Base-by-base conservation (phyloP, 2,113 vertebrate genomes). In the Prinia subflava region DNA sequence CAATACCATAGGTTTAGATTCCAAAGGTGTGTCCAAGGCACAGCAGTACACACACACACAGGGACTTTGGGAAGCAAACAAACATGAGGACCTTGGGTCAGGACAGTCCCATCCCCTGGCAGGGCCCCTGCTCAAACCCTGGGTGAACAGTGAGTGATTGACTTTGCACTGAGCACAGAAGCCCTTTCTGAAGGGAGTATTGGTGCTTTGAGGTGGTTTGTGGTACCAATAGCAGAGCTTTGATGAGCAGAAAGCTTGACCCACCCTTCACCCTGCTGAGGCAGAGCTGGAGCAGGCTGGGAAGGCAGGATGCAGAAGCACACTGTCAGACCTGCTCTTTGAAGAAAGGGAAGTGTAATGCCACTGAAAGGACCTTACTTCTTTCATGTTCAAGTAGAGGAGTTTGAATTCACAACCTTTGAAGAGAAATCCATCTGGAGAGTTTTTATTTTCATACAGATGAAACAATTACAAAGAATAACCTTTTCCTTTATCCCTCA, bases 1-100 rank as follows among this genome's bases (percentile, higher is more conserved):
- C 39, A 79, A 20, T 33, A 42, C 19, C 19, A 18, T 11, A n/a
- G 12, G 7, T 64, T 60, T 53, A 42, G 42, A 25, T 31, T 81
- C 71, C 23, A 2, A 91, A 67, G 7, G 5, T 17, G 5, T 50
- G 10, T 44, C 42, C 41, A 70, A 69, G 57, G 62, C 33, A 42
- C 20, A n/a, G 31, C 62, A 88, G 33, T 3, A 3, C 3, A 13
- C 14, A 71, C 14, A 71, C 64, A 67, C 50, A 31, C 30, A 63
- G 63, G 55, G 39, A 41, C 76, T 70, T 35, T 2, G 7, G 67
- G 55, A 64, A 63, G 23, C 11, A 57, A 63, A 68, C 13, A 50
- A 60, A 23, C 22, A 27, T 0, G 0, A 37, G 39, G 8, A 20
- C 39, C 30, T 27, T 1, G 2, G n/a, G 24, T 35, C 13, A n/a